Percentiles rank a stretch among this genome's conserved stretches.
Evolutionary conservation across 2,888 invertebrate genomes (phyloP).

Genomic region (Melolontha melolontha): DNA sequence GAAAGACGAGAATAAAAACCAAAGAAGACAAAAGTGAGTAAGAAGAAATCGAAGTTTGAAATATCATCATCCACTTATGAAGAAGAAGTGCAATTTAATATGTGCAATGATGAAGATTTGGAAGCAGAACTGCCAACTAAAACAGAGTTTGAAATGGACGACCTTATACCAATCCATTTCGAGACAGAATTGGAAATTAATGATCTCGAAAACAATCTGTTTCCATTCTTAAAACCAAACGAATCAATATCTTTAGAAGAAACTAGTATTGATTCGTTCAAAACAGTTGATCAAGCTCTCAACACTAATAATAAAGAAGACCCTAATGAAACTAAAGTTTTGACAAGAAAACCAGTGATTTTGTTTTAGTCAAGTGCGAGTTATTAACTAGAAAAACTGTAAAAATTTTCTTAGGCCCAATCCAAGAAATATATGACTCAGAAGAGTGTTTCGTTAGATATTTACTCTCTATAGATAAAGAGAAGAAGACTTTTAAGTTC

Average conservation of each 20-base stretch:
- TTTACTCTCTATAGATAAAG: conserved; percentile 7
- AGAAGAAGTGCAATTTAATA: conserved; percentile 10
- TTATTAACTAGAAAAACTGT: conserved; percentile 38
- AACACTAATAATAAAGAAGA: conserved; percentile 23
- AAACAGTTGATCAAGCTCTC: too few species aligned
- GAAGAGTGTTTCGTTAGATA: conserved; percentile 7
- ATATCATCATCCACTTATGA: conserved; percentile 2
- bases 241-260: conserved; percentile 38
- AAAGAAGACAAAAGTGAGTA: conserved; percentile 8
- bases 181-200: conserved; percentile 7
- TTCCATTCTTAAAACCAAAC: conserved; percentile 36
- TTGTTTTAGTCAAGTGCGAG: conserved; percentile 35
- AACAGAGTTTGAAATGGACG: conserved; percentile 9
- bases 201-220: conserved; percentile 8
- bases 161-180: conserved; percentile 6
- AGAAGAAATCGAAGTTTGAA: conserved; percentile 8
- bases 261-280: conserved; percentile 34
- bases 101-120: conserved; percentile 8
- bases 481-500: neutral
- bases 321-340: conserved; percentile 19
- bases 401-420: conserved; percentile 37
- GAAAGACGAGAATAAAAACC: conserved; percentile 5
- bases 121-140: conserved; percentile 5
- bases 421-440: conserved; percentile 17
- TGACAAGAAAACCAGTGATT: conserved; percentile 40